phyloP scores from a whole-genome alignment of 2,888 invertebrate species.

The Biston stratarius region DNA sequence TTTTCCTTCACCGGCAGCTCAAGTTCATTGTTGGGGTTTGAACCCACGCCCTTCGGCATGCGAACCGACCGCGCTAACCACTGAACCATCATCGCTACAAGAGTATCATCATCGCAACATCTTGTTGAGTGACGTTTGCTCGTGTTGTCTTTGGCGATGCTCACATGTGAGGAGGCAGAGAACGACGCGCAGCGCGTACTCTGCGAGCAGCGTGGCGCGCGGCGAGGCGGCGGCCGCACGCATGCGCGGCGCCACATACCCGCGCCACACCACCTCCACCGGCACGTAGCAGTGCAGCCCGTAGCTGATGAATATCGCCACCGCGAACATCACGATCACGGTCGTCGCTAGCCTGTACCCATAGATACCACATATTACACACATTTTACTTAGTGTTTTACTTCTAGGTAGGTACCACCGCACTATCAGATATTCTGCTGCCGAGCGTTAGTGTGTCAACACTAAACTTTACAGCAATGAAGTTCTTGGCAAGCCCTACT shows the following conservation, averaged over 20 bases:
- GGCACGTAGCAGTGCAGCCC: slow-evolving; percentile 98
- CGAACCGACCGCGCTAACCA: too few species aligned
- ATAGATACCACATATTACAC: not conserved
- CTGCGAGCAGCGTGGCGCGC: slow-evolving; percentile 84
- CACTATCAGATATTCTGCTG: too few species aligned
- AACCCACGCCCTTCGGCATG: too few species aligned
- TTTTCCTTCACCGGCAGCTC: too few species aligned
- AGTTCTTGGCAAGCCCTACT: too few species aligned
- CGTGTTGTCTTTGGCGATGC: not conserved
- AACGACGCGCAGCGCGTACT: slow-evolving; percentile 88
- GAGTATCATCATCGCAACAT: too few species aligned
- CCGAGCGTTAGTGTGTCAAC: too few species aligned
- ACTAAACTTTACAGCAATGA: too few species aligned
- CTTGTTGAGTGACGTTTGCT: too few species aligned
- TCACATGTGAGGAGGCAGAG: slow-evolving; percentile 3
- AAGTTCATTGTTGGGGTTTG: too few species aligned
- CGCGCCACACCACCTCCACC: slow-evolving; percentile 96
- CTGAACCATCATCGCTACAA: too few species aligned
- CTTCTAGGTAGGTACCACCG: too few species aligned
- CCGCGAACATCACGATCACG: slow-evolving; percentile 90
- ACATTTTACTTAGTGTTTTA: not conserved
- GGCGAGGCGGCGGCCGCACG: slow-evolving; percentile 50
- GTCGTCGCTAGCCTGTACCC: slow-evolving; percentile 87
- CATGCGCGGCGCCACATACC: slow-evolving; percentile 85
- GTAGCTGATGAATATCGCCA: slow-evolving; percentile 96